Evolutionary conservation across 2,888 invertebrate genomes (phyloP).

Genomic region (Orthonevra nobilis): DNA sequence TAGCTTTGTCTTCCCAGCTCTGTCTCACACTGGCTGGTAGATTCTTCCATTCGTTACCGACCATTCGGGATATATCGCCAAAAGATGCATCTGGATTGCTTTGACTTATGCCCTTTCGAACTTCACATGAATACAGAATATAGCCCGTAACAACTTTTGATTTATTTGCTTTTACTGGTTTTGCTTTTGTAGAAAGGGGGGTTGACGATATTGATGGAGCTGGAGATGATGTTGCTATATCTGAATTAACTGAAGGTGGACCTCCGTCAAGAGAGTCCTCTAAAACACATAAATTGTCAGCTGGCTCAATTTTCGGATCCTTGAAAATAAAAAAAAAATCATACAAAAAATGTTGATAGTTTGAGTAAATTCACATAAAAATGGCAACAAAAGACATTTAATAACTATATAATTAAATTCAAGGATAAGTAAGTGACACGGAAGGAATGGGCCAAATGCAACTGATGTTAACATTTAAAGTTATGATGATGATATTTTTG

Average conservation of each 20-base stretch:
- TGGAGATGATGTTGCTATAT: constrained; percentile 84
- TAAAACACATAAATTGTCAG: constrained; percentile 81
- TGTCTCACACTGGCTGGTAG: constrained; percentile 93
- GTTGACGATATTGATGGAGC: constrained; percentile 80
- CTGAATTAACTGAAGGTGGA: constrained; percentile 90
- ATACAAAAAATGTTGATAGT: too few species aligned
- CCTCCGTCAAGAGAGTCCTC: constrained; percentile 91
- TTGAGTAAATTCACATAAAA: too few species aligned
- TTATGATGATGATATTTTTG: too few species aligned
- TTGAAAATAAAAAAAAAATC: constrained; percentile 3
- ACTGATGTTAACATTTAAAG: too few species aligned
- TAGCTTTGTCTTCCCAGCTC: constrained; percentile 96
- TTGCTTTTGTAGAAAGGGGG: constrained; percentile 76
- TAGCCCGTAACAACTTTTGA: constrained; percentile 96
- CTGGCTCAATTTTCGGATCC: constrained; percentile 74
- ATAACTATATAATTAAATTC: too few species aligned
- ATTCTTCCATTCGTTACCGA: constrained; percentile 95
- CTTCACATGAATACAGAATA: constrained; percentile 98
- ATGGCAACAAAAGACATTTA: too few species aligned
- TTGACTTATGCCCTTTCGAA: constrained; percentile 93
- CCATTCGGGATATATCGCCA: constrained; percentile 89
- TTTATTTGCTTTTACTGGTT: constrained; percentile 77
- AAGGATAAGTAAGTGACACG: too few species aligned
- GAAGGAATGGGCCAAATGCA: too few species aligned
- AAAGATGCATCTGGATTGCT: constrained; percentile 97